Evolutionary conservation across 2,888 invertebrate species (phyloP).

Genomic region (Teinopalpus imperialis): DNA sequence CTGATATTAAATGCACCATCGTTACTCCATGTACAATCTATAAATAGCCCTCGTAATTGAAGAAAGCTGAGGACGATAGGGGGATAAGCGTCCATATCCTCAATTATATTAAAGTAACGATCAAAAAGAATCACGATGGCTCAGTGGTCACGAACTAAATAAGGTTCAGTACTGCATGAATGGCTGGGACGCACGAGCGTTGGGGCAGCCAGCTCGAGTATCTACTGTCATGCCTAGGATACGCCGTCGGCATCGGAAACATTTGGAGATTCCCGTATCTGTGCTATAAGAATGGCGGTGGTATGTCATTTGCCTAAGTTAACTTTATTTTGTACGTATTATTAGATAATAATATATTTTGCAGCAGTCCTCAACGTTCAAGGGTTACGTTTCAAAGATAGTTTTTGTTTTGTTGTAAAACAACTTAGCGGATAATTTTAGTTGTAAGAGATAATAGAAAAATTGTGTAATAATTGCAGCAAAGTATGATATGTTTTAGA

Average conservation of each 20-base stretch:
- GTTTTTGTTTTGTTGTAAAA: too few species aligned
- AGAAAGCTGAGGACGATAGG: conserved; percentile 21
- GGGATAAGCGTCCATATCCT: conserved; percentile 49
- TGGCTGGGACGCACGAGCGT: conserved; percentile 78
- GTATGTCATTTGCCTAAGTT: conserved; percentile 63
- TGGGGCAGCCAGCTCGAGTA: conserved; percentile 91
- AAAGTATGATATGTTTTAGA: too few species aligned
- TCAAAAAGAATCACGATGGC: conserved; percentile 30
- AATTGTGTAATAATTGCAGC: too few species aligned
- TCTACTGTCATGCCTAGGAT: conserved; percentile 90
- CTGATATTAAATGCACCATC: too few species aligned
- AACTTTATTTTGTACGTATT: too few species aligned
- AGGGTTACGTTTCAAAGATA: too few species aligned
- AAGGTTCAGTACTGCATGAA: conserved; percentile 37
- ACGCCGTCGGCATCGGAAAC: conserved; percentile 93
- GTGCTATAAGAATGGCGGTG: conserved; percentile 93
- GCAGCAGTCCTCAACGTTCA: too few species aligned
- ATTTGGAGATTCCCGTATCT: conserved; percentile 94
- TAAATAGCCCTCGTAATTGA: not conserved
- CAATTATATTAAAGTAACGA: conserved; percentile 39
- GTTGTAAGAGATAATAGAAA: too few species aligned
- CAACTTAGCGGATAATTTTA: too few species aligned
- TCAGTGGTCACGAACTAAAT: conserved; percentile 36
- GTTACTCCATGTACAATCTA: too few species aligned
- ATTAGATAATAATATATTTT: too few species aligned